phyloP scores from a whole-genome alignment of 2,797 vertebrate species.

The Propithecus perrieri region DNA sequence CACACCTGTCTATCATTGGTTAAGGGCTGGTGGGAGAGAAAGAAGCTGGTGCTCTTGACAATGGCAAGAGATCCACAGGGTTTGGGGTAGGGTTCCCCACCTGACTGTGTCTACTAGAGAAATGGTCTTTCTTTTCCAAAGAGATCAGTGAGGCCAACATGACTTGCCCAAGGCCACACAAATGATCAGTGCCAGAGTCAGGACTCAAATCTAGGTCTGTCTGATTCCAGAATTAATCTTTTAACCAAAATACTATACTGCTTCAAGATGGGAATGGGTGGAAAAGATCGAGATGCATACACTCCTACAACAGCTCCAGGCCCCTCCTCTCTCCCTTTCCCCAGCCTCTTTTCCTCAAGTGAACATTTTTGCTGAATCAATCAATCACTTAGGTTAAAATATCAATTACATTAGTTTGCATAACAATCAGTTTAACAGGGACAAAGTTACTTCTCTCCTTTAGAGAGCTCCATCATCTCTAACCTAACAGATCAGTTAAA shows the following conservation, averaged over 20 bases:
- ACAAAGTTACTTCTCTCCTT: neutral
- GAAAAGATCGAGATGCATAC: neutral
- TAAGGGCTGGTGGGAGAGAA: neutral
- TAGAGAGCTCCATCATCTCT: neutral
- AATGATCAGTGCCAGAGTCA: neutral
- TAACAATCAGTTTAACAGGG: neutral
- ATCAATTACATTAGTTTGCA: neutral
- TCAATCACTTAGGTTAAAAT: neutral
- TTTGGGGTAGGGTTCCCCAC: neutral
- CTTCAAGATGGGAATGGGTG: neutral
- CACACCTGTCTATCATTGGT: neutral
- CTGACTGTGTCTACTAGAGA: neutral
- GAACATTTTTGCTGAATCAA: neutral
- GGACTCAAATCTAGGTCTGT: neutral
- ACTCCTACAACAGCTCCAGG: neutral
- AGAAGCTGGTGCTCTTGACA: neutral
- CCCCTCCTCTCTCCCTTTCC: neutral
- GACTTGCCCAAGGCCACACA: neutral
- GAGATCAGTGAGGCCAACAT: neutral
- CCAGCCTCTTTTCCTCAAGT: neutral
- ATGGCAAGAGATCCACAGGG: neutral
- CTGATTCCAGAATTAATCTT: neutral
- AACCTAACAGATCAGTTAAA: neutral
- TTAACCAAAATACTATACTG: neutral
- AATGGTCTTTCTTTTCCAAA: neutral